Evolutionary conservation across 1,140 invertebrate species (phyloP).

Genomic region (honey bee (Apis mellifera)): DNA sequence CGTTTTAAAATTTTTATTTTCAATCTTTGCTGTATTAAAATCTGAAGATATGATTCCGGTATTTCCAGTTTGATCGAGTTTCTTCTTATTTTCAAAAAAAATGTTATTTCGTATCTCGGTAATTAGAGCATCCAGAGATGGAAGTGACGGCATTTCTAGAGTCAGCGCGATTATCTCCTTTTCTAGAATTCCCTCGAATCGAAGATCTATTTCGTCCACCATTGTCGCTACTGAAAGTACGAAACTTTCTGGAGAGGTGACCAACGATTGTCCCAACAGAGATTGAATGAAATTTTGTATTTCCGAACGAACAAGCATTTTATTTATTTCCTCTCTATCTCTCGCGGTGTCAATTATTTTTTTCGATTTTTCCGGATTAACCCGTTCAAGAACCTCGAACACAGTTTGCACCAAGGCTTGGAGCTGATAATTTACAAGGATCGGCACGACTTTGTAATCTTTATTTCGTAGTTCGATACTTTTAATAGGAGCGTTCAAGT

Average conservation of each 20-base stretch:
- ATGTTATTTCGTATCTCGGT: slow-evolving; percentile 54
- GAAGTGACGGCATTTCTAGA: slow-evolving; percentile 43
- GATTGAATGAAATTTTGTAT: slow-evolving; percentile 10
- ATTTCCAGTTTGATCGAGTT: background rate
- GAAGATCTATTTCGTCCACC: slow-evolving; percentile 51
- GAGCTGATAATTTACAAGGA: slow-evolving; percentile 57
- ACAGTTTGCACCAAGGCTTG: slow-evolving; percentile 57
- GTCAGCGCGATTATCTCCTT: slow-evolving; percentile 56
- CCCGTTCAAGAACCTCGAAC: slow-evolving; percentile 43
- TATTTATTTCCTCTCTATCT: slow-evolving; percentile 7
- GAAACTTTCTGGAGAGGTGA: slow-evolving; percentile 25
- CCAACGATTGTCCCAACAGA: slow-evolving; percentile 23
- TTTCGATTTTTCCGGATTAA: slow-evolving; percentile 53
- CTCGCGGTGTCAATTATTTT: slow-evolving; percentile 19
- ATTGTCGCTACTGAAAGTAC: slow-evolving; percentile 43
- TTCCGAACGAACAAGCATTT: background rate
- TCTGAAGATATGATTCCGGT: background rate
- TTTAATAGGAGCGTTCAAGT: slow-evolving; percentile 6
- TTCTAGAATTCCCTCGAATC: slow-evolving; percentile 35
- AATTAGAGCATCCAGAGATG: slow-evolving; percentile 34
- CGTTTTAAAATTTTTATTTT: background rate
- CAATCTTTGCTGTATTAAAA: background rate
- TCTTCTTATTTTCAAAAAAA: slow-evolving; percentile 20
- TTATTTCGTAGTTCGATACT: background rate
- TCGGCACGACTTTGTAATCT: slow-evolving; percentile 38